Conservation (phyloP, 2,797 vertebrate species). For the Enoplosus armatus region DNA sequence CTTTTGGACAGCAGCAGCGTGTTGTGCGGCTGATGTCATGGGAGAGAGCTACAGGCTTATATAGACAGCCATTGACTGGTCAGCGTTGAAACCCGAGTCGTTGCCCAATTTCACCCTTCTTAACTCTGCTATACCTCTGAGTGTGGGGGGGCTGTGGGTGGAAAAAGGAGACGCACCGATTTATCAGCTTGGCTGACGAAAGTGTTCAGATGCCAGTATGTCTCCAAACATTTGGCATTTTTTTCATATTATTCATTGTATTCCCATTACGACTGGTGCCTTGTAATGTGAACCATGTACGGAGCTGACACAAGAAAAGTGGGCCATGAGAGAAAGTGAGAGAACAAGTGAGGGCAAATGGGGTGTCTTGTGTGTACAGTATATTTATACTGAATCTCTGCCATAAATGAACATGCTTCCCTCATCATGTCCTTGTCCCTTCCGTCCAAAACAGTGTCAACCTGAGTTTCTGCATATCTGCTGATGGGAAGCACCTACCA, state of each 20-base stretch:
- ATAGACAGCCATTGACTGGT: slow-evolving; percentile 68
- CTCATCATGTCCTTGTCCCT: slow-evolving; percentile 63
- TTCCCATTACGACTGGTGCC: slow-evolving; percentile 43
- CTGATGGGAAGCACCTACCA: slow-evolving; percentile 92
- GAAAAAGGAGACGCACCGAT: slow-evolving; percentile 54
- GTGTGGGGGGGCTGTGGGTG: slow-evolving; percentile 21
- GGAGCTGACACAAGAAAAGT: slow-evolving; percentile 55
- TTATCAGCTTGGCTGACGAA: slow-evolving; percentile 64
- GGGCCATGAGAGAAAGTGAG: slow-evolving; percentile 29
- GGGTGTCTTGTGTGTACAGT: slow-evolving; percentile 36
- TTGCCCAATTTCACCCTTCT: slow-evolving; percentile 80
- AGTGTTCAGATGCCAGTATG: slow-evolving; percentile 57
- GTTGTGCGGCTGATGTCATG: slow-evolving; percentile 83
- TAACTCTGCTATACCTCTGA: slow-evolving; percentile 65
- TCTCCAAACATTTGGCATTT: slow-evolving; percentile 61
- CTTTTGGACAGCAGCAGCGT: slow-evolving; percentile 62
- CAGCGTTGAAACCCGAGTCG: slow-evolving; percentile 76
- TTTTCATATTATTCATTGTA: slow-evolving; percentile 54
- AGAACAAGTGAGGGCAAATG: slow-evolving; percentile 45
- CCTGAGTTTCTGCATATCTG: slow-evolving; percentile 94
- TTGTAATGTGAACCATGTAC: slow-evolving; percentile 69
- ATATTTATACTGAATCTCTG: slow-evolving; percentile 53
- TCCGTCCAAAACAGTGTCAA: slow-evolving; percentile 89
- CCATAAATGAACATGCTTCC: slow-evolving; percentile 54
- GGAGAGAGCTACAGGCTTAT: slow-evolving; percentile 72